Evolutionary conservation across 2,113 vertebrate genomes (phyloP).

Genomic region (Sorex araneus): DNA sequence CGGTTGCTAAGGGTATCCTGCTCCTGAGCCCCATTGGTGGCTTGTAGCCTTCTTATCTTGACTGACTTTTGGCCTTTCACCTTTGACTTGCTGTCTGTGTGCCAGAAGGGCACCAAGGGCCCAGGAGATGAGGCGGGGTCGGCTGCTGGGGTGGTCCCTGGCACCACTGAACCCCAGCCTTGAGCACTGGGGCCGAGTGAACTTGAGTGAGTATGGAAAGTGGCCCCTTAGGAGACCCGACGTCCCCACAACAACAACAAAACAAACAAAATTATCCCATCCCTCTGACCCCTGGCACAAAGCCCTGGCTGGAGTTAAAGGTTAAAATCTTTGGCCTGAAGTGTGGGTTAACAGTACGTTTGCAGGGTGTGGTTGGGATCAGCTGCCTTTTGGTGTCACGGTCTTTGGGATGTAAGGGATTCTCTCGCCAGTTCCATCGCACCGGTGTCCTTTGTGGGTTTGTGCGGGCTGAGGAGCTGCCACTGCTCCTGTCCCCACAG

Average conservation of each 20-base stretch:
- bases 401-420: not conserved
- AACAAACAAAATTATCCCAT: too few species aligned
- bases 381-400: conserved; percentile 3
- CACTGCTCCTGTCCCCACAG: not conserved
- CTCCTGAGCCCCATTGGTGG: not conserved
- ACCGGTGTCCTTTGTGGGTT: not conserved
- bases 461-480: not conserved
- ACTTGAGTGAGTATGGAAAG: too few species aligned
- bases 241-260: too few species aligned
- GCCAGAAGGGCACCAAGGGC: conserved; percentile 17
- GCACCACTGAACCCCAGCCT: too few species aligned
- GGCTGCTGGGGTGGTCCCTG: not conserved
- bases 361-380: conserved; percentile 49
- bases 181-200: too few species aligned
- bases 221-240: too few species aligned
- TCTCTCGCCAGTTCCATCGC: not conserved
- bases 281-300: conserved; percentile 24
- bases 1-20: not conserved
- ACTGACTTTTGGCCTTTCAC: not conserved
- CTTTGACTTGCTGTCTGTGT: not conserved
- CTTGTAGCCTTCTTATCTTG: not conserved
- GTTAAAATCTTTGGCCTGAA: conserved; percentile 71
- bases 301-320: conserved; percentile 62
- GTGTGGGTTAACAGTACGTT: conserved; percentile 51
- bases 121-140: conserved; percentile 24